Percentiles rank a stretch among this genome's conserved stretches.
These are phyloP conservation scores for Drosophila melanogaster DNA, from an alignment of 1,140 invertebrate genomes.

Conservation along the genomic window DNA sequence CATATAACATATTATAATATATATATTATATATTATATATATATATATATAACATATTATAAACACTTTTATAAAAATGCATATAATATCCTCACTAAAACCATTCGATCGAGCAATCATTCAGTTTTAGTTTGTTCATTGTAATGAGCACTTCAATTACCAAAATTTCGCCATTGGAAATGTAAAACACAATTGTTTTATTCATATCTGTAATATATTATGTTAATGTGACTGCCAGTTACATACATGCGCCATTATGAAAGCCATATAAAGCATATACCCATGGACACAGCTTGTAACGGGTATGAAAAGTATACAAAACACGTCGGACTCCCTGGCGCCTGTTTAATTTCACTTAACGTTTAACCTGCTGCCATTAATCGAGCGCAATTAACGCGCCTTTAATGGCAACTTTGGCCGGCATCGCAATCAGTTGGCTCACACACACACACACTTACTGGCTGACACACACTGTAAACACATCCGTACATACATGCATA, in stretches of 20 bases:
- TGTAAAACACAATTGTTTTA: constrained; percentile 18
- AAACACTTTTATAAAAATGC: too few relatives aligned
- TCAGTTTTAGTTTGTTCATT: background rate
- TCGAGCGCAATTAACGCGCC: constrained; percentile 80
- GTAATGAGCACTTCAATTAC: constrained; percentile 2
- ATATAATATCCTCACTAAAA: too few relatives aligned
- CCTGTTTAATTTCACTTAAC: constrained; percentile 82
- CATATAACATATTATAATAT: too few relatives aligned
- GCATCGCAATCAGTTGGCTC: constrained; percentile 24
- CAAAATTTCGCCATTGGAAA: constrained; percentile 4
- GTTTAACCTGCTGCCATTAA: constrained; percentile 82
- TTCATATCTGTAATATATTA: constrained; percentile 21
- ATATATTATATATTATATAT: too few relatives aligned
- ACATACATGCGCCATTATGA: constrained; percentile 19
- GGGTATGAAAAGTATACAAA: constrained; percentile 44
- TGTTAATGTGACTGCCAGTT: constrained; percentile 26
- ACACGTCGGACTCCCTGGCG: constrained; percentile 58
- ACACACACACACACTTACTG: background rate
- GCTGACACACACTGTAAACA: constrained; percentile 4
- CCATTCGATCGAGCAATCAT: too few relatives aligned
- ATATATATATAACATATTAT: too few relatives aligned
- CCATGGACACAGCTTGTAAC: constrained; percentile 1
- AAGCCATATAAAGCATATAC: background rate
- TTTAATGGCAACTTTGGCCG: constrained; percentile 65
- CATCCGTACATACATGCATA: constrained; percentile 60